Conservation (phyloP, 2,113 vertebrate species). For the Nymphicus hollandicus region DNA sequence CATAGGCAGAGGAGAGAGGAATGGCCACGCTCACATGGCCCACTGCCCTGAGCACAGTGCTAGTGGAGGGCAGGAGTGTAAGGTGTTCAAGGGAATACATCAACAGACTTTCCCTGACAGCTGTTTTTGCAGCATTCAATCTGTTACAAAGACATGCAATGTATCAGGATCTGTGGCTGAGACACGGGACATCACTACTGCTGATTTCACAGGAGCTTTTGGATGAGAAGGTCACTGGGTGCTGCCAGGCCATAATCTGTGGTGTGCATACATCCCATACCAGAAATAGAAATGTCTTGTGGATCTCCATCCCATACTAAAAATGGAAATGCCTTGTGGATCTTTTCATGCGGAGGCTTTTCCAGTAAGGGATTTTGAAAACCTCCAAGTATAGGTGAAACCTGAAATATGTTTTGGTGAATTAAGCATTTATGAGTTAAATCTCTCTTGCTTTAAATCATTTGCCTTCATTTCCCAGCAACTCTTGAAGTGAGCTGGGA, state of each 20-base stretch:
- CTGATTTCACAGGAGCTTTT: not conserved
- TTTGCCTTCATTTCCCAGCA: not conserved
- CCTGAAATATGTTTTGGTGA: not conserved
- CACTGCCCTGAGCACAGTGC: not conserved
- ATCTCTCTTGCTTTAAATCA: not conserved
- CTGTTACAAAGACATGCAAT: not conserved
- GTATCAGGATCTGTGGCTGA: not conserved
- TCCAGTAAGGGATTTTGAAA: not conserved
- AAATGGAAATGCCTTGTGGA: not conserved
- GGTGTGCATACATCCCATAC: not conserved
- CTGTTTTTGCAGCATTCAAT: not conserved
- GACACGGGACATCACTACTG: not conserved
- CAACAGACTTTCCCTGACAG: not conserved
- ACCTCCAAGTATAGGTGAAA: not conserved
- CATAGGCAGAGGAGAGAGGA: not conserved
- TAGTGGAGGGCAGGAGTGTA: not conserved
- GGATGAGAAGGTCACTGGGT: too few species aligned
- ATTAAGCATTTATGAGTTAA: not conserved
- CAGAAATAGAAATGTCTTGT: not conserved
- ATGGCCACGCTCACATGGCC: accelerated
- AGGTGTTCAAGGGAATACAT: not conserved
- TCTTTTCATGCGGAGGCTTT: not conserved
- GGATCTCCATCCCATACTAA: not conserved
- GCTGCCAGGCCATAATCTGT: not conserved
- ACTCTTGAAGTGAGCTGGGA: not conserved